Evolutionary conservation across 2,888 invertebrate genomes (phyloP), one percentile per base, ranked within the genome.

Genomic region (Pyrgus malvae): DNA sequence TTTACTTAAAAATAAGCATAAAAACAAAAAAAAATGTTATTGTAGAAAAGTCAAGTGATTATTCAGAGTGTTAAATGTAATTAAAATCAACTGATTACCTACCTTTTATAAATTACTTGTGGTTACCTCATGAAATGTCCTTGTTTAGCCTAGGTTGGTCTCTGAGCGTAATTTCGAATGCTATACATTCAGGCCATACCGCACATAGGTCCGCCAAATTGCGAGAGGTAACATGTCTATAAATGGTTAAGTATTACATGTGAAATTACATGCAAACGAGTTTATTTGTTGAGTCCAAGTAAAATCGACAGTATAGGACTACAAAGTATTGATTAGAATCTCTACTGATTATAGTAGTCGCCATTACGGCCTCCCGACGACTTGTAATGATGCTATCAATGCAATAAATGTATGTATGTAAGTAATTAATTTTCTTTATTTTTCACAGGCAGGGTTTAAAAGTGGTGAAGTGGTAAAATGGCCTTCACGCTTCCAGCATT

Each of bases 211-310:
- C 46, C 46, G 45, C 31, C 46, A 54, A 45, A 54, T 33, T 48
- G 54, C 46, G 38, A 53, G 53, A 54, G 54, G 31, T 48, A 54
- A 40, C 45, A 54, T 54, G 48, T 38, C 54, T 35, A 35, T 48
- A 54, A 33, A 48, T 40, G 54, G 48, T 17, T 54, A 54, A 48
- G 46, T 54, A 54, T 54, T 54, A 54, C 54, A 38, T 46, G 45
- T 54, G 16, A 38, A 54, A 45, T 40, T 54, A 54, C 46, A 54
- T 54, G 54, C 48, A 54, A 54, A 54, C 54, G 54, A 54, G 46
- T 48, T 48, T 54, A 35, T 54, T 54, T 54, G 41, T 54, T 48
- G 27, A 33, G 25, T 46, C 48, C 41, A 48, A 48, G 46, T 48
- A 9, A 48, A 45, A 41, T 48, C 29, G 38, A 53, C 40, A 12